Percentiles rank a stretch among this genome's conserved stretches.
These are phyloP conservation scores for Ariopsis seemanni DNA, from an alignment of 2,113 vertebrate species.

Conservation along the genomic window DNA sequence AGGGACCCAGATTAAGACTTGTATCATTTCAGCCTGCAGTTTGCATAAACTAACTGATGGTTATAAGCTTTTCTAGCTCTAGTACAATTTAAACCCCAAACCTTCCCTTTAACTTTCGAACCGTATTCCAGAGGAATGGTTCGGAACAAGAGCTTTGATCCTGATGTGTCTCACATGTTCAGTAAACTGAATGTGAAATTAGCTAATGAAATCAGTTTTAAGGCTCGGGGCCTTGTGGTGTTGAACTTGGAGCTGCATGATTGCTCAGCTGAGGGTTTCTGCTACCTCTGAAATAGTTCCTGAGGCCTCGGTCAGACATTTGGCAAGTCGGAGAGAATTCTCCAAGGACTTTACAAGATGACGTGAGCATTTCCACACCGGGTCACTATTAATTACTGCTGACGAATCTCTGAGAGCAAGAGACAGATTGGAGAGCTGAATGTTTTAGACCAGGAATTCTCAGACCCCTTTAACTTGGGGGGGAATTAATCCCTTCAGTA, in stretches of 20 bases:
- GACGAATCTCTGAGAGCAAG: conserved; percentile 24
- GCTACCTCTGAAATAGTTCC: conserved; percentile 67
- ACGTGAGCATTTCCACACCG: conserved; percentile 61
- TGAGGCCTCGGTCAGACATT: conserved; percentile 67
- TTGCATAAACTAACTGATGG: background rate
- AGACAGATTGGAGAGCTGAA: background rate
- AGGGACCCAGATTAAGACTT: background rate
- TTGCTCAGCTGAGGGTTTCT: conserved; percentile 33
- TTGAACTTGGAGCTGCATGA: background rate
- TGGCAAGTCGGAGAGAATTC: conserved; percentile 65
- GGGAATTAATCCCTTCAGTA: too few relatives aligned
- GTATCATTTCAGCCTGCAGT: background rate
- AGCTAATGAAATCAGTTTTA: background rate
- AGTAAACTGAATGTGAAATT: background rate
- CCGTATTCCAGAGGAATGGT: background rate
- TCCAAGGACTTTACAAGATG: conserved; percentile 63
- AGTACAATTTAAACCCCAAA: background rate
- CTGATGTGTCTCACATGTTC: background rate
- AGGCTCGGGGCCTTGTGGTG: too few relatives aligned
- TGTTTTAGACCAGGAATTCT: background rate
- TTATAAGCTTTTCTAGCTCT: background rate
- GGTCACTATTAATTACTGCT: conserved; percentile 53
- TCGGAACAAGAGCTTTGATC: background rate
- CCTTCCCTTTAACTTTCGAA: background rate
- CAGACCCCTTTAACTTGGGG: background rate